Evolutionary conservation across 37 sponge, comb jelly and placozoan genomes (phyloP).

Genomic region (Halichondria panicea): DNA sequence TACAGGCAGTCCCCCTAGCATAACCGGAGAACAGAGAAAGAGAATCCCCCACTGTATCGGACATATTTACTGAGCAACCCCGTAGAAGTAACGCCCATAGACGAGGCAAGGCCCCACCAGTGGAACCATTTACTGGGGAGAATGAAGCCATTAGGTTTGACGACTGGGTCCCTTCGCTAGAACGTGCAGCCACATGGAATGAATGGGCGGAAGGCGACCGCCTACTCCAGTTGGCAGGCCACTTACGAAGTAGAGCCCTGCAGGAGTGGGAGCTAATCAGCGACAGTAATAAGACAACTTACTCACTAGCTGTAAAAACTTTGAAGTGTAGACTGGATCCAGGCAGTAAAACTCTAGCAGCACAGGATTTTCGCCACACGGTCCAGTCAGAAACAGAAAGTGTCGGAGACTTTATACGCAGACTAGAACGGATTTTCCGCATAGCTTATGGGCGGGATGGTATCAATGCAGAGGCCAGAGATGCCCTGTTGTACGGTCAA

Average conservation of each 20-base stretch:
- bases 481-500: conserved; percentile 36
- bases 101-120: conserved; percentile 14
- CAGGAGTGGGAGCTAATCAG: conserved; percentile 1
- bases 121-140: conserved; percentile 12
- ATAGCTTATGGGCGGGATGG: conserved; percentile 42
- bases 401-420: conserved; percentile 11
- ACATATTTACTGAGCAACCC: not conserved
- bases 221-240: conserved; percentile 27
- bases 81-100: conserved; percentile 5
- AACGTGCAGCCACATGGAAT: conserved; percentile 16
- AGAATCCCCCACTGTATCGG: not conserved
- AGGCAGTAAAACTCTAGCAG: conserved; percentile 29
- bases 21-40: not conserved
- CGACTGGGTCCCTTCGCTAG: conserved; percentile 17
- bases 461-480: conserved; percentile 25
- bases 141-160: conserved; percentile 4
- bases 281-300: not conserved
- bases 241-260: too few species aligned
- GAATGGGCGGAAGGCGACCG: not conserved
- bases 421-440: conserved; percentile 35
- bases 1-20: not conserved
- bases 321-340: conserved; percentile 39
- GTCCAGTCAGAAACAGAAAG: conserved; percentile 33
- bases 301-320: not conserved
- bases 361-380: conserved; percentile 50